These are phyloP conservation scores for Alosa sapidissima DNA, from an alignment of 2,797 vertebrate species.

Conservation along the genomic window DNA sequence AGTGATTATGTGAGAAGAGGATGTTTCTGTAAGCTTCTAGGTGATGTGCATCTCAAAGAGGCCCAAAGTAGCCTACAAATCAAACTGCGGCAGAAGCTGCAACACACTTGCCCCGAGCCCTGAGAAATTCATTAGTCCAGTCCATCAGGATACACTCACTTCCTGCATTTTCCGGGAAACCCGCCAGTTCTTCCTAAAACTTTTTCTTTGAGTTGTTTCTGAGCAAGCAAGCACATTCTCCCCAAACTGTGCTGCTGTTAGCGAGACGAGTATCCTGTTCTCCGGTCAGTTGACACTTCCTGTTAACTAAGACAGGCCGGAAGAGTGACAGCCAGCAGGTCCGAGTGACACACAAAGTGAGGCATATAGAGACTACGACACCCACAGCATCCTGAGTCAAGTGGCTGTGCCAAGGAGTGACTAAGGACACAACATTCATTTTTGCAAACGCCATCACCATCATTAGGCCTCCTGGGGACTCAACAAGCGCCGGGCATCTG, in stretches of 20 bases:
- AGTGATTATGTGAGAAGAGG: neutral
- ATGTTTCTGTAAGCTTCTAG: neutral
- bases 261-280: neutral
- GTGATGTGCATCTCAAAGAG: neutral
- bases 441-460: neutral
- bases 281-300: constrained; percentile 1
- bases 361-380: neutral
- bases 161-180: neutral
- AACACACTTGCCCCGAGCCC: neutral
- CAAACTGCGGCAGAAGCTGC: neutral
- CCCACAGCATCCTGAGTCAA: neutral
- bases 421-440: neutral
- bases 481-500: neutral
- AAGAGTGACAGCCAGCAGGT: neutral
- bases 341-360: neutral
- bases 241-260: neutral
- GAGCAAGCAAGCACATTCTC: neutral
- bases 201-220: neutral
- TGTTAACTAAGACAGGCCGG: neutral
- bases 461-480: neutral
- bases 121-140: neutral
- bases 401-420: neutral
- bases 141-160: neutral
- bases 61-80: no score
- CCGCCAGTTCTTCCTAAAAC: neutral